Percentiles rank a stretch among this genome's conserved stretches.
Conservation (phyloP, 2,797 vertebrate genomes). For the Ceryle rudis region DNA sequence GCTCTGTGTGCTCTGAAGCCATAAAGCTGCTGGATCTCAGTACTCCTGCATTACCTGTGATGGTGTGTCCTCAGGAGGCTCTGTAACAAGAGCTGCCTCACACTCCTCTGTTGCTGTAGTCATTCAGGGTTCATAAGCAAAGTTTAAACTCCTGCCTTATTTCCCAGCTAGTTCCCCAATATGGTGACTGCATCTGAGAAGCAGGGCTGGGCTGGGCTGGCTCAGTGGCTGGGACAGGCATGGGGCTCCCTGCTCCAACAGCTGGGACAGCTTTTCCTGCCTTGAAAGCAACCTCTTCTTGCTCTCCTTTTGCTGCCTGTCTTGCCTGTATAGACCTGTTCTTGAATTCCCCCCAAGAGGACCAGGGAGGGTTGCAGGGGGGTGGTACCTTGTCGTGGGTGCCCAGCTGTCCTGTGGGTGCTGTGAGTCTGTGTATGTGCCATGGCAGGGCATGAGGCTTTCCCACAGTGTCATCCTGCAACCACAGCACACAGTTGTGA, state of each 20-base stretch:
- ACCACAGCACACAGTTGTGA: accelerated
- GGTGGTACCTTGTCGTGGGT: accelerated
- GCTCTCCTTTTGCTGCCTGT: background rate
- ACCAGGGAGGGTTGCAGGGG: background rate
- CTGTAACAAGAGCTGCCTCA: accelerated
- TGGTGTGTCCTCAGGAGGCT: background rate
- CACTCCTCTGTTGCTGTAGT: background rate
- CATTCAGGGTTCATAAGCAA: background rate
- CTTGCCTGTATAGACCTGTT: background rate
- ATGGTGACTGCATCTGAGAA: background rate
- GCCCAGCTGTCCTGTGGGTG: background rate
- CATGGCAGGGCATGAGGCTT: background rate
- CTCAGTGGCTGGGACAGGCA: background rate
- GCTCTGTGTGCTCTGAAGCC: background rate
- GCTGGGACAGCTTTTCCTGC: background rate
- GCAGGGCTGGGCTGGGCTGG: background rate
- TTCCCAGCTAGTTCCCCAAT: background rate
- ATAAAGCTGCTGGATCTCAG: accelerated
- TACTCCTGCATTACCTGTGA: accelerated
- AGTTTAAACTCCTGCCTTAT: background rate
- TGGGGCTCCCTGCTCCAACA: background rate
- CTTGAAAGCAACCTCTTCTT: accelerated
- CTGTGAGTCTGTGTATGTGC: background rate
- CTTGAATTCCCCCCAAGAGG: background rate
- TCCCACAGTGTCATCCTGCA: background rate